Evolutionary conservation across 2,888 invertebrate species (phyloP).

Genomic region (Tuberolachnus salignus): DNA sequence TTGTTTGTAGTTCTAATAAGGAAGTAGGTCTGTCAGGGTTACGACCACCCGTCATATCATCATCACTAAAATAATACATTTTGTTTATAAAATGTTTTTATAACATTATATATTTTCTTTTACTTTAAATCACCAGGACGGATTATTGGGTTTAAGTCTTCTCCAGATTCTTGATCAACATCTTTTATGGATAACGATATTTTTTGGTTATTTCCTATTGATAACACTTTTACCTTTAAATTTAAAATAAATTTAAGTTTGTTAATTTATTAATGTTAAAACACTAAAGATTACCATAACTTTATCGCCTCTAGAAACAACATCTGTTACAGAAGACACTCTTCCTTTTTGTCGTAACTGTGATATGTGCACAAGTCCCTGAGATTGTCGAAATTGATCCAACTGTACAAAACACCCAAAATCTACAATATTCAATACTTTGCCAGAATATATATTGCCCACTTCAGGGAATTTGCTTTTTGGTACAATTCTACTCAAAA

Average conservation of each 20-base stretch:
- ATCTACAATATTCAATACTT: slow-evolving; percentile 93
- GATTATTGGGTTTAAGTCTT: slow-evolving; percentile 88
- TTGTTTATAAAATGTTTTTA: not conserved
- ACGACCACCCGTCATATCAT: slow-evolving; percentile 70
- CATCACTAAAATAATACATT: slow-evolving; percentile 61
- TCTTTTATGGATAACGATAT: slow-evolving; percentile 97
- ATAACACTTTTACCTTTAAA: slow-evolving; percentile 80
- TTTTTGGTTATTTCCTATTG: slow-evolving; percentile 86
- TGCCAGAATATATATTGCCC: slow-evolving; percentile 89
- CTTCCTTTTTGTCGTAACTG: slow-evolving; percentile 90
- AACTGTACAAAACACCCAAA: slow-evolving; percentile 98
- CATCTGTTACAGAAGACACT: slow-evolving; percentile 92
- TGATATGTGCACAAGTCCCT: slow-evolving; percentile 97
- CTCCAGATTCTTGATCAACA: slow-evolving; percentile 93
- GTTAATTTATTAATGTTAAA: not conserved
- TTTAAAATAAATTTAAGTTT: slow-evolving; percentile 11
- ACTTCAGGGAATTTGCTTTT: slow-evolving; percentile 71
- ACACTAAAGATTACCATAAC: slow-evolving; percentile 66
- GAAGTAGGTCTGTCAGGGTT: slow-evolving; percentile 90
- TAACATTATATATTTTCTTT: slow-evolving; percentile 58
- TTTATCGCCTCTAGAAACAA: slow-evolving; percentile 85
- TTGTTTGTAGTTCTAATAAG: slow-evolving; percentile 65
- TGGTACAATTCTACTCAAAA: slow-evolving; percentile 34
- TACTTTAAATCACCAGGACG: slow-evolving; percentile 70
- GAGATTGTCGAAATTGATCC: slow-evolving; percentile 89